A percentile compares a stretch with the other conserved stretches of the same genome.
Evolutionary conservation across 2,888 invertebrate genomes (phyloP).

Genomic region (Monopis laevigella): DNA sequence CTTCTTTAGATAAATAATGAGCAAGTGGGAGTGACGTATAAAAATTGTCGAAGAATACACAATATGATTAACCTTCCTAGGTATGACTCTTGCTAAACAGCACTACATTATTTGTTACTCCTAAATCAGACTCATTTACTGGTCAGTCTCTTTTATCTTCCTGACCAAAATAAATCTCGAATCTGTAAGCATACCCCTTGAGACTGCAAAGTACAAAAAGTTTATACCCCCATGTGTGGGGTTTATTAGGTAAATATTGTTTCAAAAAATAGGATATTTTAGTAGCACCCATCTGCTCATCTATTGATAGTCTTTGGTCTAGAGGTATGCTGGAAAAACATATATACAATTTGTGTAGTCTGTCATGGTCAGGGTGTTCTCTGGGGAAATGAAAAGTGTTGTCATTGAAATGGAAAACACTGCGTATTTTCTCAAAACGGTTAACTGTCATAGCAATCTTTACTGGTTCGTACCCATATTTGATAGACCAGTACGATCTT

Average conservation of each 20-base stretch:
- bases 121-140: constrained; percentile 27
- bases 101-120: constrained; percentile 25
- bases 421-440: background rate
- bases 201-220: constrained; percentile 24
- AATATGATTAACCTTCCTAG: constrained; percentile 26
- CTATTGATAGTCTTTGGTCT: constrained; percentile 26
- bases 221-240: constrained; percentile 29
- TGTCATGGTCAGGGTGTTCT: constrained; percentile 1
- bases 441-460: background rate
- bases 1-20: constrained; percentile 25
- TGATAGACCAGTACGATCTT: background rate
- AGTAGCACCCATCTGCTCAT: constrained; percentile 28
- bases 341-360: background rate
- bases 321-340: constrained; percentile 20
- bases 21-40: constrained; percentile 27
- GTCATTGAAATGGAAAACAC: background rate
- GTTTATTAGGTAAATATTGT: constrained; percentile 27
- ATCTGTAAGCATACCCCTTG: constrained; percentile 22
- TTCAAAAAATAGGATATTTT: constrained; percentile 27
- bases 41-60: constrained; percentile 26
- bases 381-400: background rate
- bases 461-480: background rate
- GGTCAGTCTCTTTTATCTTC: constrained; percentile 21
- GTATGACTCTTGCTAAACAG: constrained; percentile 25
- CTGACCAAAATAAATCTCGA: constrained; percentile 22